phyloP scores from a whole-genome alignment of 30 jellyfish, hydroid and myxozoan genomes.

The Hydractinia symbiolongicarpus region DNA sequence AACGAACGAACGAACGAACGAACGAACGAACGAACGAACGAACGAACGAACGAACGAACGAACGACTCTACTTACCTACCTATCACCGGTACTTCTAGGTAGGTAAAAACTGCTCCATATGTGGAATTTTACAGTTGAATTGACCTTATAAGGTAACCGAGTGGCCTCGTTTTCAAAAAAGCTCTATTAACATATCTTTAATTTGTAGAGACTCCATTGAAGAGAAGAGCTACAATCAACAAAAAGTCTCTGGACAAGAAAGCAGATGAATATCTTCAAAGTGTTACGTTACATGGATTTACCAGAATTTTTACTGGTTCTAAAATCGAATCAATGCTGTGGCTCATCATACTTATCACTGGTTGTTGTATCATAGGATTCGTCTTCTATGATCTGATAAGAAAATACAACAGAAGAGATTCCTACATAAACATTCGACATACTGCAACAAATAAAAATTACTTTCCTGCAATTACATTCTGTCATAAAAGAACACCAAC shows the following conservation, averaged over 20 bases:
- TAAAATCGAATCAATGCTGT: background rate
- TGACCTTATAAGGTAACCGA: too few species aligned
- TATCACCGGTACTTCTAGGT: too few species aligned
- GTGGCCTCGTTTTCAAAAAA: too few species aligned
- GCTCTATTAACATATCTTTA: too few species aligned
- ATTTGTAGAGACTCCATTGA: too few species aligned
- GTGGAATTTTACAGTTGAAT: too few species aligned
- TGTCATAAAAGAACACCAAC: background rate
- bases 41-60: too few species aligned
- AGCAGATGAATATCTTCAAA: constrained; percentile 8
- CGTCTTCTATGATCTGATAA: background rate
- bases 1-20: too few species aligned
- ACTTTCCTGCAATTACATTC: background rate
- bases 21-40: too few species aligned
- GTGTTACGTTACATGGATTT: background rate
- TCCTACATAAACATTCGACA: background rate
- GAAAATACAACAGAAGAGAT: background rate
- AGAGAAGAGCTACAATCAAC: too few species aligned
- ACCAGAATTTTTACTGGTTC: background rate
- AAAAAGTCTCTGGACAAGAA: background rate
- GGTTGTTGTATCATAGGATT: background rate
- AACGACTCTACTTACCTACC: too few species aligned
- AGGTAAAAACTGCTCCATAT: too few species aligned
- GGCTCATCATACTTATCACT: background rate
- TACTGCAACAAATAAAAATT: background rate